Base-by-base conservation (phyloP, 2,797 vertebrate species). In the Etheostoma nigrum region DNA sequence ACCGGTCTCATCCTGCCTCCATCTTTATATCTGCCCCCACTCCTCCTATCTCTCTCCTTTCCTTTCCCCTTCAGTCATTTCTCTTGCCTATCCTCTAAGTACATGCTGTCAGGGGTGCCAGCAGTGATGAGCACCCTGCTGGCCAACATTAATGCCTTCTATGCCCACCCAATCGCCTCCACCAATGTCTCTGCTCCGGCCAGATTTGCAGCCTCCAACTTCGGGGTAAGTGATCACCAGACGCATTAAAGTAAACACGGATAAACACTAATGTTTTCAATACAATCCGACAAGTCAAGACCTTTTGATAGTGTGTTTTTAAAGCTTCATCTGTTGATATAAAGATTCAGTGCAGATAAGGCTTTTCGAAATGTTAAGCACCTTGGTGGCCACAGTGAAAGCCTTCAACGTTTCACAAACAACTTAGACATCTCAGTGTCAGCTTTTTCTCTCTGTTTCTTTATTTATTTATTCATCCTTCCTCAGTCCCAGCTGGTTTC, bases 81-180 rank as follows among this genome's bases (percentile, higher is more conserved):
- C 92, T 97, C 97, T 0, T 99, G 98, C 93, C 96, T 99, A 67
- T 99, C 98, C 42, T 98, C 96, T 77, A 99, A 99, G 91, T 99
- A 99, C 93, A 98, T 98, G 97, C 94, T 97, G 81, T 95, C 98
- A 2, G 97, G 97, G 0, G 95, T 99, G 47, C 98, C 98, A 4
- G 97, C 97, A 4, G 94, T 95, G 83, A 99, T 99, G 98, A 99
- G 98, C 93, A 97, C 97, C 47, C 94, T 99, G 88, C 94, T 99
- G 88, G 98, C 98, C 91, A 99, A 99, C 94, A 99, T 99, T 93
- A 99, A 99, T 69, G 97, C 98, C 87, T 98, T 97, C 94, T 99
- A 97, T 80, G 98, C 98, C 72, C 98, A 99, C 91, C 98, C 98
- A 49, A 97, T 96, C 1, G 96, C 97, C 85, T 97, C 96, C 93